Base-by-base conservation (phyloP, 2,113 vertebrate species). In the Pagrus major region DNA sequence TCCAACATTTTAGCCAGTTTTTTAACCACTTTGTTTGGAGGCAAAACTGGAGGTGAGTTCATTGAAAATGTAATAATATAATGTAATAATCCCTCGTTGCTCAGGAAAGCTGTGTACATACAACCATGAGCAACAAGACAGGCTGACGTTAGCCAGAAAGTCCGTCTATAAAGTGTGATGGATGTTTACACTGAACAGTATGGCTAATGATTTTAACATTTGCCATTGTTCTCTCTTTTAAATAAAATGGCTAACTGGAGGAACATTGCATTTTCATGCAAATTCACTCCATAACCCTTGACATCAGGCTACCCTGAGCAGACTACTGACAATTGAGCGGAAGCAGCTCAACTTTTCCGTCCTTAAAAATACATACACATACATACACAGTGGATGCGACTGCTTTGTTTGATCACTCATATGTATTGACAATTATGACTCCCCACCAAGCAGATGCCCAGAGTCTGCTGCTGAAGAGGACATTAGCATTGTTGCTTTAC, bases 401-500 rank as follows among this genome's bases (percentile, higher is more conserved):
- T 63, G 66, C 74, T 85, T 84, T 81, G 80, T 78, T 74, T 86
- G 77, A 85, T 87, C 79, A 76, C 84, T 77, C 82, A 86, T 75
- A 76, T 55, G 63, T 71, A 73, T 55, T 61, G 83, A 83, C 80
- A 81, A 82, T 90, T 87, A 88, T 81, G 78, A 81, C 77, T 81
- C 79, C 61, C 78, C 66, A 69, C 81, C 64, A 64, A 91, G 81
- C 91, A 93, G 91, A 91, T 92, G 92, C 86, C 86, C 78, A 88
- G 75, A 90, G 76, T 90, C 84, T 88, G 80, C 85, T 81, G 69
- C 91, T 91, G 84, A 88, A 88, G 89, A 90, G 90, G 87, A 90
- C 91, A 91, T 93, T 93, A 92, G 89, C 88, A 86, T 86, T 91
- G 88, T 91, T 84, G 87, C 90, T 91, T 93, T 91, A 92, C 90